These are phyloP conservation scores for Laterallus jamaicensis DNA, from an alignment of 2,113 vertebrate genomes.

Conservation along the genomic window DNA sequence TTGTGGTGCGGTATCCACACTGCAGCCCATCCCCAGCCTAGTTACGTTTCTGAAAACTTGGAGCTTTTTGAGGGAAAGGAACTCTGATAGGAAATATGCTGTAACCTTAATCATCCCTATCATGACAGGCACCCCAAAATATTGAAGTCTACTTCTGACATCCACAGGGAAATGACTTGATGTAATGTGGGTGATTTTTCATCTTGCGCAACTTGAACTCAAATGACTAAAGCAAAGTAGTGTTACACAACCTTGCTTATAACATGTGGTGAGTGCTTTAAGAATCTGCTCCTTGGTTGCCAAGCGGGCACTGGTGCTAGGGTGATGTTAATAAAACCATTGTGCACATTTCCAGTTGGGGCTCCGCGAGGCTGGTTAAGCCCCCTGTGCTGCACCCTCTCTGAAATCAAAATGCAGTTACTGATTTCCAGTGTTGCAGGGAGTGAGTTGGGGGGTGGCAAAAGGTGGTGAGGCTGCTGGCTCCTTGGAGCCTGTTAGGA, in stretches of 20 bases:
- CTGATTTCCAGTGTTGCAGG: neutral
- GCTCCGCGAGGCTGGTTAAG: neutral
- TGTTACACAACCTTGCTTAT: neutral
- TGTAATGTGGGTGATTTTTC: neutral
- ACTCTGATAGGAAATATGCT: neutral
- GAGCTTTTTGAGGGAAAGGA: neutral
- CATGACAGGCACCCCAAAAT: neutral
- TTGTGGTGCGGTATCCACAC: neutral
- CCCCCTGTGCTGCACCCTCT: accelerated
- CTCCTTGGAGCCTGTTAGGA: neutral
- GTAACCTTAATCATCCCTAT: neutral
- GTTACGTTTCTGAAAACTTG: neutral
- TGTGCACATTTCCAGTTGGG: too few species aligned
- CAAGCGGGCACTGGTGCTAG: neutral
- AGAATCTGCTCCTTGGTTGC: neutral
- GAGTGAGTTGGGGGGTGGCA: neutral
- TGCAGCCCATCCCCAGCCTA: neutral
- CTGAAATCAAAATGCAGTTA: neutral
- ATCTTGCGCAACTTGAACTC: neutral
- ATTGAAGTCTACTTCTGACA: neutral
- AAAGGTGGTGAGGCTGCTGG: neutral
- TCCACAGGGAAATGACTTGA: neutral
- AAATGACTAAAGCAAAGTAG: neutral
- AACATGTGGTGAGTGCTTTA: neutral
- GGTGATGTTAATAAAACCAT: neutral